Evolutionary conservation across 92 coral and sea anemone species (phyloP), one percentile per base, ranked within the genome.

Genomic region (Metridium senile): DNA sequence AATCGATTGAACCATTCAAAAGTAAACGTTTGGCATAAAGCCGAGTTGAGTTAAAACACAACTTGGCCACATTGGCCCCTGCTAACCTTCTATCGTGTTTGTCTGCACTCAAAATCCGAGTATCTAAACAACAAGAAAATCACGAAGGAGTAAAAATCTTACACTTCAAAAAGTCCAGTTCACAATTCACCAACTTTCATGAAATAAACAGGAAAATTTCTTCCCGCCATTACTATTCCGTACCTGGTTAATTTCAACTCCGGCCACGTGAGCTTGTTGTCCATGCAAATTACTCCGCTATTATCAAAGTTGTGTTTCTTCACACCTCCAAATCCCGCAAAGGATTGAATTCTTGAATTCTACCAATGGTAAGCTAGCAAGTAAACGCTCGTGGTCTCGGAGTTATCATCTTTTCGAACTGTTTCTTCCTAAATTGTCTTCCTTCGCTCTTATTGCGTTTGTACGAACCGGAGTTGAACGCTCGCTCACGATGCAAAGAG

Each of bases 401-500:
- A 28, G 68, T 69, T 33, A 76, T 78, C 11, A 57, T 35, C 53
- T 83, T 82, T 21, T 85, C 53, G 70, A 51, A 70, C 25, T 43
- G 45, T 62, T 70, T 70, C 68, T 81, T 89, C 27, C 93, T 84
- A 68, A 86, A 84, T 18, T 81, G 79, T 47, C 97, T 70, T 16
- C 89, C 91, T n/a, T 88, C 89, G 28, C 79, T 76, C 62, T 82
- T 78, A 35, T 79, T 72, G 10, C 78, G 81, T 28, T 88, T n/a
- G 30, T 82, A 57, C 45, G 90, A 77, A 20, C 87, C 91, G 0
- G 97, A 88, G 61, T 89, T 83, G 19, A 87, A 71, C 17, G 99
- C 99, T 79, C 99, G 82, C 62, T 93, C 97, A 29, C 87, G 93
- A 72, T 96, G 99, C 22, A 96, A 88, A 19, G 97, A 87, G 8